phyloP scores from a whole-genome alignment of 2,797 vertebrate species.

The Spinus olivaceus region DNA sequence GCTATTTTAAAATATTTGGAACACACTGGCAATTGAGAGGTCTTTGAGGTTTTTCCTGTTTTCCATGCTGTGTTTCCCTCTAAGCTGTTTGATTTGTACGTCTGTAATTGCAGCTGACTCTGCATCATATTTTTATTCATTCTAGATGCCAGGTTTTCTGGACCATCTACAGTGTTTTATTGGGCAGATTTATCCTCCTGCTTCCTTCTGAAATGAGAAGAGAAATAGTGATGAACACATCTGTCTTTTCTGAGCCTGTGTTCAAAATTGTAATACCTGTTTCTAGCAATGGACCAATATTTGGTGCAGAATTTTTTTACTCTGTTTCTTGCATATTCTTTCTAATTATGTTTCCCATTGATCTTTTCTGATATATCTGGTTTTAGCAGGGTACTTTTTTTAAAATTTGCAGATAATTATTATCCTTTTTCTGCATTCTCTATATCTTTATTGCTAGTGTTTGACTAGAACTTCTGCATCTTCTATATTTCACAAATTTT shows the following conservation, averaged over 20 bases:
- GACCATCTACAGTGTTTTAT: not conserved
- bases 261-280: not conserved
- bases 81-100: not conserved
- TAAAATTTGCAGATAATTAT: not conserved
- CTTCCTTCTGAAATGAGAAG: not conserved
- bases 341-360: not conserved
- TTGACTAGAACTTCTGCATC: not conserved
- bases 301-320: not conserved
- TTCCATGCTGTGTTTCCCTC: not conserved
- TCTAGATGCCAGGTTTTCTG: not conserved
- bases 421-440: not conserved
- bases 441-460: not conserved
- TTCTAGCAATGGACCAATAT: not conserved
- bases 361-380: not conserved
- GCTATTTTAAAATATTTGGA: not conserved
- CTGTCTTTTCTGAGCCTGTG: not conserved
- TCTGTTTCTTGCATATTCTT: not conserved
- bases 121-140: constrained; percentile 2
- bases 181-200: not conserved
- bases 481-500: not conserved
- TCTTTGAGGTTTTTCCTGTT: not conserved
- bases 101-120: not conserved
- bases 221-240: not conserved
- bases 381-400: not conserved
- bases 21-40: not conserved